Base-by-base conservation (phyloP, 1,140 invertebrate species). In the Drosophila bocki region DNA sequence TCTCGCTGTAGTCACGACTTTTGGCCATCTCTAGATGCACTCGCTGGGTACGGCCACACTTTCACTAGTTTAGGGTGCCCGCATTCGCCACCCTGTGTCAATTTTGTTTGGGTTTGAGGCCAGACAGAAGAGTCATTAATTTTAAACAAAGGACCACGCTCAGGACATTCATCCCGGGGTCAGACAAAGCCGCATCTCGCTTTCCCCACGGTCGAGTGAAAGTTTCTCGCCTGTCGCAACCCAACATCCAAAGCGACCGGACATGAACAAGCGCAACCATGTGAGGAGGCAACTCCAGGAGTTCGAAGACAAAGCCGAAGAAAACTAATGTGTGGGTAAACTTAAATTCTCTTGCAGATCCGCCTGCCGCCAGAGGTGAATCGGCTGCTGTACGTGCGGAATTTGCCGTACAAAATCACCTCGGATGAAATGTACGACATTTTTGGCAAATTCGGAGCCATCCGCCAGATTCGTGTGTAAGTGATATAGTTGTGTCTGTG, bases 371-470 rank as follows among this genome's bases (percentile, higher is more conserved):
- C 99, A 62, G 99, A 99, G 95, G 99, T 99, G 1, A 99, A 99
- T 93, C 95, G 99, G 93, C 98, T 99, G 57, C 93, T 99, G 15
- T 99, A 99, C 91, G 96, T 99, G 3, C 95, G 98, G 87, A 99
- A 99, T 94, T 94, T 99, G 53, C 99, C 99, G 1, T 99, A 99
- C 91, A 99, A 99, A 95, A 99, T 99, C 61, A 99, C 98, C 58
- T 97, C 97, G n/a, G 99, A 99, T 94, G 99, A 99, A 96, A 99
- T 99, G 99, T 99, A 99, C 93, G 99, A 99, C 94, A 99, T 99
- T 78, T 99, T 99, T 95, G 99, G 99, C 39, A 99, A 99, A 95
- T 99, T 99, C 94, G 99, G 99, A 91, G 99, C 99, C 15, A 99
- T 99, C 64, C 93, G 99, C 80, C 99, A 99, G 94, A 99, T 99